These are phyloP conservation scores for Calvadosia cruxmelitensis DNA, from an alignment of 30 jellyfish, hydroid and myxozoan species.

Conservation along the genomic window DNA sequence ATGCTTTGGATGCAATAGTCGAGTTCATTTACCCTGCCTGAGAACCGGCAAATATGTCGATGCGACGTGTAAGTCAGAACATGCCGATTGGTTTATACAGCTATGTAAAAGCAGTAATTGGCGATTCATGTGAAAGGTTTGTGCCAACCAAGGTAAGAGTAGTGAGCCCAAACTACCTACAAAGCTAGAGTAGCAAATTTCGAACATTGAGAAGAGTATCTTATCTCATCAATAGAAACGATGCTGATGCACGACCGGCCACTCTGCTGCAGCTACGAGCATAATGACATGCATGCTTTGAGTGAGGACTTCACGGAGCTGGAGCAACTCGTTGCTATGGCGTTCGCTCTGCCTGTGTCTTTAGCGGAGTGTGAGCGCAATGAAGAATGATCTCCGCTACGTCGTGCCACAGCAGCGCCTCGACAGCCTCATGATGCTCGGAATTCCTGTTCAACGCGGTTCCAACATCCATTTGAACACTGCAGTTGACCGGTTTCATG, in stretches of 20 bases:
- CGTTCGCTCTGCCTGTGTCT: constrained; percentile 20
- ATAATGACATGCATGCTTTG: not conserved
- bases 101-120: too few species aligned
- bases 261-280: constrained; percentile 3
- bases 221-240: constrained; percentile 7
- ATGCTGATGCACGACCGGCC: constrained; percentile 8
- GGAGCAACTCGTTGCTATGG: constrained; percentile 5
- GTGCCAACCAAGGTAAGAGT: too few species aligned
- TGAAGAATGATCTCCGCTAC: not conserved
- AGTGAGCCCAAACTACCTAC: too few species aligned
- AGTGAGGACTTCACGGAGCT: not conserved
- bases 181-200: too few species aligned
- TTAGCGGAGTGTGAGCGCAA: constrained; percentile 29
- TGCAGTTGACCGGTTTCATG: not conserved
- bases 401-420: too few species aligned
- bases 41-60: too few species aligned
- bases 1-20: too few species aligned
- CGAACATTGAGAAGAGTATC: too few species aligned
- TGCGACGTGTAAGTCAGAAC: too few species aligned
- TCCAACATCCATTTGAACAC: not conserved
- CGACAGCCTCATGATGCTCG: not conserved
- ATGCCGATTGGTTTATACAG: too few species aligned
- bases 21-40: too few species aligned
- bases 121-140: too few species aligned
- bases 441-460: not conserved